Base-by-base conservation (phyloP, 2,113 vertebrate genomes). In the Typhlomys cinereus region DNA sequence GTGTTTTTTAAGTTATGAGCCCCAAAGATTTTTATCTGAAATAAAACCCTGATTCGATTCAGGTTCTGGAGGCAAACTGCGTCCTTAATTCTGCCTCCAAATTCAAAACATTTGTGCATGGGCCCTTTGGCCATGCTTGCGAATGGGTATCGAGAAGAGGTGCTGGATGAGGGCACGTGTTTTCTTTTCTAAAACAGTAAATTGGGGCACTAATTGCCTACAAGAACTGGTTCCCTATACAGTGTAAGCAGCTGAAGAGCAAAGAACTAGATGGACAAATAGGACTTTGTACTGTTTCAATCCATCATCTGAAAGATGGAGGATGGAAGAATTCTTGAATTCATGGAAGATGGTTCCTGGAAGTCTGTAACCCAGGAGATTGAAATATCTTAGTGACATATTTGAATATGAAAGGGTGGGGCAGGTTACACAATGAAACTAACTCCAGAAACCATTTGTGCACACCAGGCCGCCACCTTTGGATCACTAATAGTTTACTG, bases 11-110 rank as follows among this genome's bases (percentile, higher is more conserved):
- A 98, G 96, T 97, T 96, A 98, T 95, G 97, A 97, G 95, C 94
- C 96, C 97, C 97, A 97, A 96, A 98, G 97, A 97, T 98, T 98
- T 84, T 98, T 96, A 98, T 97, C 97, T 96, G 97, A 98, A 98
- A 98, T 97, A 97, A 98, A 98, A 98, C 96, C 97, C 97, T 95
- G 94, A 97, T 98, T 97, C 96, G 97, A 95, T 98, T 98, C 97
- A 98, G 97, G 97, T 97, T 98, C 94, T 97, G 91, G 89, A 98
- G 96, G 96, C 95, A 96, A 98, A 97, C 92, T 97, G 88, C 94
- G 95, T 97, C 97, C 96, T 97, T 61, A 96, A 85, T 91, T 94
- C 95, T 90, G 95, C 94, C 93, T 97, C 96, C 95, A 98, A 98
- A 98, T 98, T 90, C 79, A 97, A 98, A 98, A 95, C 97, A 97